Conservation (phyloP, 2,797 vertebrate genomes). For the Rhodeus uyekii region DNA sequence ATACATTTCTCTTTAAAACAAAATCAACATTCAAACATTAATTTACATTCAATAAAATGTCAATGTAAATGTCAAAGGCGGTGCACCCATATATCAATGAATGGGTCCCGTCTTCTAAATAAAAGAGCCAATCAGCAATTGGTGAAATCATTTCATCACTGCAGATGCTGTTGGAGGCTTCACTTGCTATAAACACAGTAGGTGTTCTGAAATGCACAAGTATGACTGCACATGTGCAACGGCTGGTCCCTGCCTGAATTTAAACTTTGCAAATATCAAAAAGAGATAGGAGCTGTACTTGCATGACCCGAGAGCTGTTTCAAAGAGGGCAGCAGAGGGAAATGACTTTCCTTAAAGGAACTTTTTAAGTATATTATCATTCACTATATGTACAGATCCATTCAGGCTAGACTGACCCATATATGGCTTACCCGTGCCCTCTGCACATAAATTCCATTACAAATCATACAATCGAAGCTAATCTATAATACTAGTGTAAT, state of each 20-base stretch:
- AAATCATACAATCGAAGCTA: slow-evolving; percentile 12
- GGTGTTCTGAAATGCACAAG: too few species aligned
- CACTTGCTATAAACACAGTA: too few species aligned
- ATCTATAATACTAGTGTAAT: slow-evolving; percentile 8
- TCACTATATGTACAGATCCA: background rate
- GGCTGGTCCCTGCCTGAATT: background rate
- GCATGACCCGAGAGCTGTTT: background rate
- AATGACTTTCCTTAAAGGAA: background rate
- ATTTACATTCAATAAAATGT: too few species aligned
- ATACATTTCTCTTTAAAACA: background rate
- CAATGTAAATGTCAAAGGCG: too few species aligned
- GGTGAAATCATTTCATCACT: background rate
- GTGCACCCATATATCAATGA: too few species aligned
- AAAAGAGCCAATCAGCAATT: background rate
- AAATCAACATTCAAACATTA: too few species aligned
- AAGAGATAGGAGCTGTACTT: background rate
- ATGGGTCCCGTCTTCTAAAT: background rate
- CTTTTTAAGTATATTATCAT: background rate
- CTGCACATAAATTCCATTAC: slow-evolving; percentile 12
- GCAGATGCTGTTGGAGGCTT: background rate
- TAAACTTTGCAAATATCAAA: too few species aligned
- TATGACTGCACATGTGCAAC: background rate
- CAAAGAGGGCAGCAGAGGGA: background rate
- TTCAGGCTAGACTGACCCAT: slow-evolving; percentile 1
- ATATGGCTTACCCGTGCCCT: background rate